Conservation (phyloP, 2,888 invertebrate genomes). For the Mechanitis messenoides region DNA sequence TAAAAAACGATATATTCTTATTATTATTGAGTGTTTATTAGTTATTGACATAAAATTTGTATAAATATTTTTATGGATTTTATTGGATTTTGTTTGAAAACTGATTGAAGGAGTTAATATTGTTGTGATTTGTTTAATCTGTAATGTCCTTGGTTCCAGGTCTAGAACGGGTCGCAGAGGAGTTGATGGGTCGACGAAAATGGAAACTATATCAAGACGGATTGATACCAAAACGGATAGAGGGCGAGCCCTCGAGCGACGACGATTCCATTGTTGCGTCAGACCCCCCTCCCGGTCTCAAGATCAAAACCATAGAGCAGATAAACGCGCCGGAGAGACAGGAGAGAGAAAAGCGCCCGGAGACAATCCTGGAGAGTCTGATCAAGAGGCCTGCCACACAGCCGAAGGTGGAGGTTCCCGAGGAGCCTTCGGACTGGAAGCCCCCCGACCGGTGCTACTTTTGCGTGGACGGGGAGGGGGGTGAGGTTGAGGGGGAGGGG, state of each 20-base stretch:
- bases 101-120: background rate
- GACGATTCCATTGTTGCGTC: slow-evolving; percentile 67
- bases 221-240: slow-evolving; percentile 68
- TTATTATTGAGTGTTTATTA: too few species aligned
- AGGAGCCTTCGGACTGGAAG: slow-evolving; percentile 83
- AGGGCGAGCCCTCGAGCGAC: slow-evolving; percentile 65
- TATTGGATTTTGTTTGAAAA: background rate
- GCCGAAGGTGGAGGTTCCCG: slow-evolving; percentile 60
- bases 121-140: background rate
- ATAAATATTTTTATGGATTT: too few species aligned
- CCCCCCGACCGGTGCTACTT: slow-evolving; percentile 90
- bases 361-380: slow-evolving; percentile 74
- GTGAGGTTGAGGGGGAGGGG: slow-evolving; percentile 39
- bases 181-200: slow-evolving; percentile 97
- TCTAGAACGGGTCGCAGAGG: slow-evolving; percentile 97
- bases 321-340: slow-evolving; percentile 66
- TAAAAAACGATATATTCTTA: too few species aligned
- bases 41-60: too few species aligned
- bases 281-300: slow-evolving; percentile 68
- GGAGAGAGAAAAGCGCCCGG: slow-evolving; percentile 50
- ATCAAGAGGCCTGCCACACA: slow-evolving; percentile 71
- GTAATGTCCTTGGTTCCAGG: slow-evolving; percentile 72
- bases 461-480: slow-evolving; percentile 77
- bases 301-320: slow-evolving; percentile 74
- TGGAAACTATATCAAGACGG: slow-evolving; percentile 95